Conservation (phyloP, 1,140 invertebrate genomes). For the Drosophila seguyi region DNA sequence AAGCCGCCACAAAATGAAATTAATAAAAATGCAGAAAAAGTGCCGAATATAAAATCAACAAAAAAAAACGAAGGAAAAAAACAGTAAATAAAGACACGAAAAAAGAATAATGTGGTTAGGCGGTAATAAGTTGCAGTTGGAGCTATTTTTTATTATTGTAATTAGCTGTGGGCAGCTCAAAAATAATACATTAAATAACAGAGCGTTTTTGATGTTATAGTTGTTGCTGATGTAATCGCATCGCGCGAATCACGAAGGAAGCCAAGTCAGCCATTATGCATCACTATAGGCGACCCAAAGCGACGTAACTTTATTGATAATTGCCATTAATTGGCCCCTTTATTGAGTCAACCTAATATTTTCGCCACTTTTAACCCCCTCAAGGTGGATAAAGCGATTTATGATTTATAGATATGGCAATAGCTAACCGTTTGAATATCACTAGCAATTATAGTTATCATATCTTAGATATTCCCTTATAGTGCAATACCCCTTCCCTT, state of each 20-base stretch:
- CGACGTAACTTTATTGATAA: slow-evolving; percentile 57
- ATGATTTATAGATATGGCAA: slow-evolving; percentile 12
- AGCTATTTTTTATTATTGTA: slow-evolving; percentile 36
- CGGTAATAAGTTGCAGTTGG: slow-evolving; percentile 43
- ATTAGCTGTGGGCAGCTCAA: slow-evolving; percentile 31
- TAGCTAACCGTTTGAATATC: neutral
- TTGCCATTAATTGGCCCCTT: slow-evolving; percentile 58
- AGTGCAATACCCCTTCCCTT: neutral
- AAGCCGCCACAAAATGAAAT: slow-evolving; percentile 28
- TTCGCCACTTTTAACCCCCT: slow-evolving; percentile 19
- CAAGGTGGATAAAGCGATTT: slow-evolving; percentile 20
- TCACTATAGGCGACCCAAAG: slow-evolving; percentile 18
- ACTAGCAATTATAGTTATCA: neutral
- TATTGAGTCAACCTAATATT: slow-evolving; percentile 43
- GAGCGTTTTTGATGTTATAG: slow-evolving; percentile 22
- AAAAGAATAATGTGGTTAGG: slow-evolving; percentile 40
- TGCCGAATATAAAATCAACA: slow-evolving; percentile 17
- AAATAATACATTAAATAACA: slow-evolving; percentile 52
- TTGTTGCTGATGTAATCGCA: slow-evolving; percentile 55
- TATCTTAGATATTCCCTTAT: neutral
- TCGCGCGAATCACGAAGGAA: slow-evolving; percentile 26
- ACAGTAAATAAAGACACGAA: slow-evolving; percentile 2
- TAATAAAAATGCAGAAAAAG: slow-evolving; percentile 38
- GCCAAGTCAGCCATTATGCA: slow-evolving; percentile 27
- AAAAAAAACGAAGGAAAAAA: slow-evolving; percentile 20